Percentiles rank a stretch among this genome's conserved stretches.
Conservation (phyloP, 1,140 invertebrate species). For the Pseudomyrmex concolor region DNA sequence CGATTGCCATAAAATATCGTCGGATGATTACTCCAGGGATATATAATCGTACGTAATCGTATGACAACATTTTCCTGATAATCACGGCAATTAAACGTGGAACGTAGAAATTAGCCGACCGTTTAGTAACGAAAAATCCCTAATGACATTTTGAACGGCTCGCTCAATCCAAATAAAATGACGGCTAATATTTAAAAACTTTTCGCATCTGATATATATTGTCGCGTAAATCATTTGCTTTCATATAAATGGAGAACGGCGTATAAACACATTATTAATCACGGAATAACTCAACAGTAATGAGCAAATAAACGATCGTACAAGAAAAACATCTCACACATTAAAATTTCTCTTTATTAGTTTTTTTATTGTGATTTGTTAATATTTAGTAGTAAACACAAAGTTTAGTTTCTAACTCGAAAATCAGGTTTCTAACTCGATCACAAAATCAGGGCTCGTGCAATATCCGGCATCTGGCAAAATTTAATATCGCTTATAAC, state of each 20-base stretch:
- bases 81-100: constrained; percentile 23
- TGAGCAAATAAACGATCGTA: background rate
- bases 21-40: constrained; percentile 15
- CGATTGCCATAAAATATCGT: constrained; percentile 31
- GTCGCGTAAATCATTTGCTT: background rate
- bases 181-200: background rate
- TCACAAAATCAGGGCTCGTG: constrained; percentile 1
- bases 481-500: constrained; percentile 28
- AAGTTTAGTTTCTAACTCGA: no score
- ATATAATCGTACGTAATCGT: constrained; percentile 11
- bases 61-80: constrained; percentile 39
- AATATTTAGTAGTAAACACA: background rate
- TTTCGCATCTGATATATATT: no score
- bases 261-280: no score
- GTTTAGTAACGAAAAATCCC: constrained; percentile 10
- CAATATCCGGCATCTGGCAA: background rate
- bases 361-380: constrained; percentile 18
- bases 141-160: constrained; percentile 2
- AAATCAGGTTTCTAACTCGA: background rate
- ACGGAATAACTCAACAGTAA: background rate
- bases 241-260: background rate
- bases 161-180: background rate
- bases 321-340: background rate
- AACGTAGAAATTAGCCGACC: constrained; percentile 8
- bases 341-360: constrained; percentile 1